Percentiles rank a stretch among this genome's conserved stretches.
These are phyloP conservation scores for Lasiurus cinereus DNA, from an alignment of 2,113 vertebrate species.

Conservation along the genomic window DNA sequence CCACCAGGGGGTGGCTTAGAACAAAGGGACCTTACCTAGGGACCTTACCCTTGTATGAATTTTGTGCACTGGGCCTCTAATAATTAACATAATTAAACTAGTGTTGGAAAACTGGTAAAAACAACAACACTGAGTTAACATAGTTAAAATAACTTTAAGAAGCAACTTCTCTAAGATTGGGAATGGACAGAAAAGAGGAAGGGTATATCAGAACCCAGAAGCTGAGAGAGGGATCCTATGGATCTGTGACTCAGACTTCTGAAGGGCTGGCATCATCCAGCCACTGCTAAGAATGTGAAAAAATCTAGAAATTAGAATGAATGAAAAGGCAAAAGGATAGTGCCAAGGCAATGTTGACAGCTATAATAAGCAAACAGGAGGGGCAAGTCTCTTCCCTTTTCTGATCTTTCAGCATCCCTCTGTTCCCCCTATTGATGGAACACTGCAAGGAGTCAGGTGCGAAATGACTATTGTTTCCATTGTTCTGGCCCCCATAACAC, in stretches of 20 bases:
- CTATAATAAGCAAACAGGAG: background rate
- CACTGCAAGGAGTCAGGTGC: background rate
- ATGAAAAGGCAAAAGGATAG: background rate
- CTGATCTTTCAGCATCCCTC: background rate
- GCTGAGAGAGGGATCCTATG: accelerated
- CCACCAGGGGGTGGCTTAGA: too few species aligned
- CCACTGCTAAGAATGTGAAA: background rate
- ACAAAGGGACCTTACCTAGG: too few species aligned
- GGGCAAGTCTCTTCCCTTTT: background rate
- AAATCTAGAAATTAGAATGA: background rate
- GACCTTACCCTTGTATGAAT: too few species aligned
- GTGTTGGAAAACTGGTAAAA: background rate
- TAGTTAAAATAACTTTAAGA: background rate
- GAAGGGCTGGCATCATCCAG: background rate
- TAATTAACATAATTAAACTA: background rate
- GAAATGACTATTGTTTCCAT: background rate
- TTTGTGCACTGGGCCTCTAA: too few species aligned
- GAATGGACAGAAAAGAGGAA: background rate
- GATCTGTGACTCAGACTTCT: background rate
- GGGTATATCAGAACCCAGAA: background rate
- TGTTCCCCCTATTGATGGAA: background rate
- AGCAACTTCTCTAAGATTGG: background rate
- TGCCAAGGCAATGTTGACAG: background rate
- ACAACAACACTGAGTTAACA: background rate
- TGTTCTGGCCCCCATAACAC: background rate